phyloP scores from a whole-genome alignment of 2,888 invertebrate species.

The Cryptops parisi region DNA sequence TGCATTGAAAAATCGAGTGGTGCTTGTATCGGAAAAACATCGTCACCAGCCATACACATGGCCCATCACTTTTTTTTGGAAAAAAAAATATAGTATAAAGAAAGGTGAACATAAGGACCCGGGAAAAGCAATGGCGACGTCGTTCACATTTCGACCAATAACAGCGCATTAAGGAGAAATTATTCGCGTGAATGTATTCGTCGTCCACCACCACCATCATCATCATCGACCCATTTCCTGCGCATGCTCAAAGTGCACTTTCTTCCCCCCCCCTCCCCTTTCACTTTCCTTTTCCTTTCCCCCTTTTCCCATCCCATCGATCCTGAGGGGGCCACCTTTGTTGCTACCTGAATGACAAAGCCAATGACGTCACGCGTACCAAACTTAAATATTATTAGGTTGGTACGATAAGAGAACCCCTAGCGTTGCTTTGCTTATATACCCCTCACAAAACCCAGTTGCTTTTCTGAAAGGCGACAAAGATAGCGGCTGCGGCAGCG shows the following conservation, averaged over 20 bases:
- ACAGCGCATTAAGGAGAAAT: neutral
- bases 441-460: constrained; percentile 8
- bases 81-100: too few relatives aligned
- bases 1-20: constrained; percentile 7
- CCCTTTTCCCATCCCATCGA: neutral
- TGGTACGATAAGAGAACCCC: constrained; percentile 8
- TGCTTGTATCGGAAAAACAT: constrained; percentile 14
- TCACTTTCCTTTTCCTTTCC: neutral
- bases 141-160: neutral
- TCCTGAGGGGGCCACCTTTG: too few relatives aligned
- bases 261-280: too few relatives aligned
- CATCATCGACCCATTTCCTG: neutral
- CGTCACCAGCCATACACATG: constrained; percentile 1
- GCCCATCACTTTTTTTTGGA: too few relatives aligned
- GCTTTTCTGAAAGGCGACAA: constrained; percentile 5
- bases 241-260: too few relatives aligned
- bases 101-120: too few relatives aligned
- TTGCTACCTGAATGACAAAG: neutral
- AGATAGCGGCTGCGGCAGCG: neutral
- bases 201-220: neutral
- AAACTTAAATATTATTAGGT: neutral
- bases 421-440: constrained; percentile 7
- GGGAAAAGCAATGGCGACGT: too few relatives aligned
- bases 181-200: too few relatives aligned
- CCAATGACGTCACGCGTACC: neutral